Conservation (phyloP, 2,113 vertebrate species). For the Mugil cephalus region DNA sequence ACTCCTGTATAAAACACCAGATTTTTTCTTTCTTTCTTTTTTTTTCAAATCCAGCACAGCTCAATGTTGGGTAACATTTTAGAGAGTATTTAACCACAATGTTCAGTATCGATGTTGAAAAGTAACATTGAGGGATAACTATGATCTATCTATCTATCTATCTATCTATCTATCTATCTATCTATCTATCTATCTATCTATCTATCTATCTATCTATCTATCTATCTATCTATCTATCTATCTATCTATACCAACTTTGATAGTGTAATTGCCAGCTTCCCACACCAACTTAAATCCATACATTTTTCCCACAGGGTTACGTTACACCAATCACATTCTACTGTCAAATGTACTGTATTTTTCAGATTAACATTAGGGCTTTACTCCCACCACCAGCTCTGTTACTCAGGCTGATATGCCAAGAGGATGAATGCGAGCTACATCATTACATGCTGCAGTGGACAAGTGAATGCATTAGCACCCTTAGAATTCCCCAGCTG, state of each 20-base stretch:
- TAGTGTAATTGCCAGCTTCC: conserved; percentile 11
- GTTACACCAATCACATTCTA: conserved; percentile 37
- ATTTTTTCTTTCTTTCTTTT: too few relatives aligned
- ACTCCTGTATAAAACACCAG: conserved; percentile 50
- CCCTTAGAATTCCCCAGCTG: conserved; percentile 62
- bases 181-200: conserved; percentile 14
- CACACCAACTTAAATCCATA: conserved; percentile 19
- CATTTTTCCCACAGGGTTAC: conserved; percentile 24
- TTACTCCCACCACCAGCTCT: conserved; percentile 46
- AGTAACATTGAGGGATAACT: not conserved
- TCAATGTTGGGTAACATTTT: conserved; percentile 22
- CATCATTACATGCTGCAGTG: conserved; percentile 69
- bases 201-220: conserved; percentile 6
- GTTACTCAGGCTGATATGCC: conserved; percentile 40
- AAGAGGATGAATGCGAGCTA: conserved; percentile 51
- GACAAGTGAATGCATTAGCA: conserved; percentile 66
- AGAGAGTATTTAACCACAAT: not conserved
- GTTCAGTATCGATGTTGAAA: not conserved
- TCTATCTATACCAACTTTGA: not conserved
- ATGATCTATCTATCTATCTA: not conserved
- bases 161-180: not conserved
- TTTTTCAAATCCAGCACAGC: not conserved
- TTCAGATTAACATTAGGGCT: conserved; percentile 40
- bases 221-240: conserved; percentile 3
- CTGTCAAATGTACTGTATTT: conserved; percentile 26